A percentile compares a stretch with the other conserved stretches of the same genome.
Conservation (phyloP, 2,797 vertebrate genomes). For the Sardinella longiceps region DNA sequence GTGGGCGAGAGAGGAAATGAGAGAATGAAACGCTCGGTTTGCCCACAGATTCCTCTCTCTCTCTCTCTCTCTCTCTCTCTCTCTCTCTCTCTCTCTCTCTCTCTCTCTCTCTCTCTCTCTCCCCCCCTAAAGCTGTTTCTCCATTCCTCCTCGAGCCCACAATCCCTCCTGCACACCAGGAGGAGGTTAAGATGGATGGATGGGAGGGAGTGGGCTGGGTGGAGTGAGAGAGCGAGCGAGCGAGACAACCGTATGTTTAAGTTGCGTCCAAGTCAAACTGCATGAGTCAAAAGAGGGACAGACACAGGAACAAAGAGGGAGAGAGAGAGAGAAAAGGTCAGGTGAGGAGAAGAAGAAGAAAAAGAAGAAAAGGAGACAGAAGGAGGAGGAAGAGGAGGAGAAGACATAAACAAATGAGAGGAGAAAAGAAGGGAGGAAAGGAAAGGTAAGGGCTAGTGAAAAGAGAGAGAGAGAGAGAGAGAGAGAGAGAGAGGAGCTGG, state of each 20-base stretch:
- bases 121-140: not conserved
- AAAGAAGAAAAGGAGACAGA: not conserved
- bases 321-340: not conserved
- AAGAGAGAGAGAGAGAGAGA: not conserved
- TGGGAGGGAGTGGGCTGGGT: not conserved
- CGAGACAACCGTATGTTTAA: not conserved
- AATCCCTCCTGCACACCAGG: not conserved
- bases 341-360: not conserved
- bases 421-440: not conserved
- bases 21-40: slow-evolving; percentile 36
- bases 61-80: slow-evolving; percentile 24
- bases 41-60: slow-evolving; percentile 39
- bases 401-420: not conserved
- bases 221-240: not conserved
- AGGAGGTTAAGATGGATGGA: not conserved
- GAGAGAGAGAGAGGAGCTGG: not conserved
- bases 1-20: slow-evolving; percentile 48
- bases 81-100: slow-evolving; percentile 26
- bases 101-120: slow-evolving; percentile 12
- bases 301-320: not conserved
- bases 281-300: not conserved
- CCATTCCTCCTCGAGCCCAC: not conserved
- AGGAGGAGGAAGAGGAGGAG: not conserved
- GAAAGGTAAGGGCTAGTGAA: no score
- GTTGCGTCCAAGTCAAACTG: not conserved